Evolutionary conservation across 2,797 vertebrate genomes (phyloP).

Genomic region (Nothura maculosa): DNA sequence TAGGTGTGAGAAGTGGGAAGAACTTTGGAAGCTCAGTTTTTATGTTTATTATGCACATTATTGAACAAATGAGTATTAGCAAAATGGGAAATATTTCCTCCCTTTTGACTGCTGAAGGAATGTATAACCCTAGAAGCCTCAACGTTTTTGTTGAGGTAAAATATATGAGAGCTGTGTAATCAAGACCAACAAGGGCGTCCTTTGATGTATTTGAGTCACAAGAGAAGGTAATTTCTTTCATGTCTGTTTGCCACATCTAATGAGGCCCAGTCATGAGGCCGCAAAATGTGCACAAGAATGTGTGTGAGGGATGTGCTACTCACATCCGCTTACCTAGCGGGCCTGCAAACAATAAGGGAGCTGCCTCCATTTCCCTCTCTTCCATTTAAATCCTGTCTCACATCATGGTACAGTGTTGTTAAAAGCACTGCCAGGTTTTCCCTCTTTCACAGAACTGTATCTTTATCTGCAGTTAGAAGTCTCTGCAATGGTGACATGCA

Average conservation of each 20-base stretch:
- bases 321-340: neutral
- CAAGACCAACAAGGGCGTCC: neutral
- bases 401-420: neutral
- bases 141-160: neutral
- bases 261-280: neutral
- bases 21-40: neutral
- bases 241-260: neutral
- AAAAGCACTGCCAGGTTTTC: neutral
- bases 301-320: rapidly evolving
- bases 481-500: neutral
- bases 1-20: rapidly evolving
- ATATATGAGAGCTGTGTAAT: neutral
- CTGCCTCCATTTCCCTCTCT: neutral
- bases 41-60: neutral
- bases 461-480: neutral
- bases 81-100: neutral
- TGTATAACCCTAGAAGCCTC: neutral
- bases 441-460: neutral
- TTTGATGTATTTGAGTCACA: neutral
- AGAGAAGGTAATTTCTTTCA: neutral
- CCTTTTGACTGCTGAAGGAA: neutral
- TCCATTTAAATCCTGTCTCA: neutral
- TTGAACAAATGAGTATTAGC: neutral
- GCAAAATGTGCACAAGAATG: neutral
- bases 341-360: neutral